A percentile compares a stretch with the other conserved stretches of the same genome.
Conservation (phyloP, 2,888 invertebrate species). For the Amphiduros pacificus region DNA sequence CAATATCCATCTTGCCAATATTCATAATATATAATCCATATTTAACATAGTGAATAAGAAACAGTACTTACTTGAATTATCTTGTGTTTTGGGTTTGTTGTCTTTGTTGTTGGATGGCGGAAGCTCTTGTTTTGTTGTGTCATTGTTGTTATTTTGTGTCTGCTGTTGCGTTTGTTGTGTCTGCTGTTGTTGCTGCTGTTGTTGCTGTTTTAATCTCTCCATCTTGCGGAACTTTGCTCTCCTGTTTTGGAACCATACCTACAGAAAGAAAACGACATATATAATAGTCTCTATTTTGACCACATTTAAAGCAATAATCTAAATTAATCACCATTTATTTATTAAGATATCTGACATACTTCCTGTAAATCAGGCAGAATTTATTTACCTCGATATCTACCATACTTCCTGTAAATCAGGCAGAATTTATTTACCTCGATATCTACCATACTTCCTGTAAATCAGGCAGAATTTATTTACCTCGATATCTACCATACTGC, state of each 20-base stretch:
- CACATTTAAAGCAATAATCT: neutral
- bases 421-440: no score
- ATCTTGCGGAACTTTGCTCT: conserved; percentile 59
- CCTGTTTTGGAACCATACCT: conserved; percentile 61
- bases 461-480: no score
- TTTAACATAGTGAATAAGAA: no score
- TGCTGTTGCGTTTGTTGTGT: conserved; percentile 8
- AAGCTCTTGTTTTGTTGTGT: conserved; percentile 15
- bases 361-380: no score
- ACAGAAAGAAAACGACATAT: neutral
- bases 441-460: no score
- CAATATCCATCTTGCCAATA: neutral
- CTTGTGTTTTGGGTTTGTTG: conserved; percentile 23
- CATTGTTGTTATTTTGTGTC: conserved; percentile 3
- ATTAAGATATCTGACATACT: no score
- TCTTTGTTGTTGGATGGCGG: conserved; percentile 9
- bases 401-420: no score
- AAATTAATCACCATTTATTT: no score
- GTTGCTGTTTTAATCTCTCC: conserved; percentile 58
- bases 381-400: no score
- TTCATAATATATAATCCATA: neutral
- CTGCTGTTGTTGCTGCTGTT: conserved; percentile 28
- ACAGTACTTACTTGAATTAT: conserved; percentile 20
- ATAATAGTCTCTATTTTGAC: neutral
- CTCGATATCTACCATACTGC: no score